These are phyloP conservation scores for Gasterosteus nipponicus DNA, from an alignment of 2,113 vertebrate species.

Conservation along the genomic window DNA sequence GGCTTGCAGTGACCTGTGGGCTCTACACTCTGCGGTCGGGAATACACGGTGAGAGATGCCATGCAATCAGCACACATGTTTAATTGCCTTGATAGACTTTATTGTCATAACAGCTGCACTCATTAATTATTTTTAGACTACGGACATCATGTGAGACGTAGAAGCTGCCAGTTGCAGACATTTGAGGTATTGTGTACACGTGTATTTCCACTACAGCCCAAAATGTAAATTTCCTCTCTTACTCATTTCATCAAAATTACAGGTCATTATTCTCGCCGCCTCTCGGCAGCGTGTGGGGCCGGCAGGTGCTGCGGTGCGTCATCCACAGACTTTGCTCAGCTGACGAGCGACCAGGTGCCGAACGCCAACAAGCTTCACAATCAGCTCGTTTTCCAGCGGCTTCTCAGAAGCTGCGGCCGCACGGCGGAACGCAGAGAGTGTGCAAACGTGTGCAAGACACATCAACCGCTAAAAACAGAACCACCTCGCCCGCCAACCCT, in stretches of 20 bases:
- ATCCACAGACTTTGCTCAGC: slow-evolving; percentile 34
- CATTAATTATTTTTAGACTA: background rate
- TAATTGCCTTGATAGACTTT: background rate
- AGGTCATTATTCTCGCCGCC: slow-evolving; percentile 29
- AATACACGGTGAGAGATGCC: background rate
- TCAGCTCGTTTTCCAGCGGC: slow-evolving; percentile 31
- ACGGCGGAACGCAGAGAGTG: background rate
- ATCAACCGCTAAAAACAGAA: slow-evolving; percentile 55
- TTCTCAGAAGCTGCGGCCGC: slow-evolving; percentile 22
- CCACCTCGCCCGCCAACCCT: slow-evolving; percentile 2
- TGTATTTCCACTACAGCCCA: slow-evolving; percentile 9
- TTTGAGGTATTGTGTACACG: background rate
- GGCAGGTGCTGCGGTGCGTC: slow-evolving; percentile 51
- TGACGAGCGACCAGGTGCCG: slow-evolving; percentile 46
- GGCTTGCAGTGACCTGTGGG: slow-evolving; percentile 57
- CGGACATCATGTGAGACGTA: background rate
- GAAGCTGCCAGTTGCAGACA: background rate
- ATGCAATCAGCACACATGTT: background rate
- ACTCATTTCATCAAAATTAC: slow-evolving; percentile 17
- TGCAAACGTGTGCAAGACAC: slow-evolving; percentile 15
- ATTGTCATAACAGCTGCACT: background rate
- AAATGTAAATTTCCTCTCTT: slow-evolving; percentile 15
- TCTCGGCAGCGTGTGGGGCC: slow-evolving; percentile 17
- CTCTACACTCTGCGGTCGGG: slow-evolving; percentile 72
- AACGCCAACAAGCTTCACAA: slow-evolving; percentile 35